These are phyloP conservation scores for Euura saliciscinereae DNA, from an alignment of 1,140 invertebrate genomes.

Conservation along the genomic window DNA sequence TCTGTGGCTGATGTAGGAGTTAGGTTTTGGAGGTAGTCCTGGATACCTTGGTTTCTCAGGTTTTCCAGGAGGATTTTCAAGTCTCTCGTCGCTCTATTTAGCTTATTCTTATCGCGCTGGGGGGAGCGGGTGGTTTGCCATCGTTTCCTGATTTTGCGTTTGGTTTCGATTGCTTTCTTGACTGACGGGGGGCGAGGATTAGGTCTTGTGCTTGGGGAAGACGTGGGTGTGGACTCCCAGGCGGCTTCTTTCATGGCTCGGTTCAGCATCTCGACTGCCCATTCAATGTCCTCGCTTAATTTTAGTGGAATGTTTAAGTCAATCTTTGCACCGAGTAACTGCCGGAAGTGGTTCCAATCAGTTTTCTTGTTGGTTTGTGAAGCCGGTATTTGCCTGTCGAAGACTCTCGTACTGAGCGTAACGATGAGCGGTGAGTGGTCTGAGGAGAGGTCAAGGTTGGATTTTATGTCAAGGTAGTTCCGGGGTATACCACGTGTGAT, in stretches of 20 bases:
- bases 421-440: slow-evolving; percentile 35
- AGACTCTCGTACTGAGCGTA: slow-evolving; percentile 21
- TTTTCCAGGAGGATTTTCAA: neutral
- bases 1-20: slow-evolving; percentile 11
- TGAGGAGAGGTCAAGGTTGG: slow-evolving; percentile 26
- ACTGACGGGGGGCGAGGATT: neutral
- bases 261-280: slow-evolving; percentile 19
- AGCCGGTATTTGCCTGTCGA: slow-evolving; percentile 9
- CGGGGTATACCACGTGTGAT: slow-evolving; percentile 32
- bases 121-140: slow-evolving; percentile 23
- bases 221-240: slow-evolving; percentile 17
- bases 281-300: slow-evolving; percentile 10
- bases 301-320: slow-evolving; percentile 13
- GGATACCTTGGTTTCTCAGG: neutral
- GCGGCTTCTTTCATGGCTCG: slow-evolving; percentile 29
- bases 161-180: neutral
- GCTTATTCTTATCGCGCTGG: slow-evolving; percentile 10
- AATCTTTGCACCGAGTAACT: slow-evolving; percentile 7
- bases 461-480: slow-evolving; percentile 23
- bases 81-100: slow-evolving; percentile 16
- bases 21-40: neutral
- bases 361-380: slow-evolving; percentile 22
- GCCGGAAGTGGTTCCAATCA: slow-evolving; percentile 21
- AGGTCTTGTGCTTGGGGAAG: neutral
- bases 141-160: slow-evolving; percentile 13